phyloP scores from a whole-genome alignment of 2,797 vertebrate genomes.

The Pseudochirops corinnae region DNA sequence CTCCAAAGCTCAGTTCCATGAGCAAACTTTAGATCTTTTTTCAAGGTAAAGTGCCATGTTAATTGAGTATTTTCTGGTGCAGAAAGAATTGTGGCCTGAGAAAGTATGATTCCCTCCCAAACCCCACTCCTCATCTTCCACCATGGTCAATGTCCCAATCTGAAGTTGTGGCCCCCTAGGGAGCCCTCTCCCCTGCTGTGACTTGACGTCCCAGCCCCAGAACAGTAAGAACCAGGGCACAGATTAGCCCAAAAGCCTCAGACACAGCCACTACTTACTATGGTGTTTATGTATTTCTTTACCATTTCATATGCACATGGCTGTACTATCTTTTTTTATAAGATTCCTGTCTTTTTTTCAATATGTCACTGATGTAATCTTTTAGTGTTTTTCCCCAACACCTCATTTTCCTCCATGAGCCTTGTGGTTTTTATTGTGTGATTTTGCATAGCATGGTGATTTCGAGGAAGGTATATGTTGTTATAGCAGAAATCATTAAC shows the following conservation, averaged over 20 bases:
- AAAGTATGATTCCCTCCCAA: not conserved
- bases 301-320: not conserved
- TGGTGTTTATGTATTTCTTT: not conserved
- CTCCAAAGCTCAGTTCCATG: not conserved
- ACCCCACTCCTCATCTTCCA: not conserved
- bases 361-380: not conserved
- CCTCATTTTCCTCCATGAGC: not conserved
- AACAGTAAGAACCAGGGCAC: not conserved
- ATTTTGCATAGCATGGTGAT: not conserved
- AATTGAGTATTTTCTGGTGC: not conserved
- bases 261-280: not conserved
- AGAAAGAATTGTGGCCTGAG: not conserved
- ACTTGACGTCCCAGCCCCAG: not conserved
- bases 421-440: not conserved
- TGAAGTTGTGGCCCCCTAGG: not conserved
- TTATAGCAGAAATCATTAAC: not conserved
- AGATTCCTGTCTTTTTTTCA: not conserved
- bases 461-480: not conserved
- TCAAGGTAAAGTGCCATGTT: not conserved
- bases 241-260: not conserved
- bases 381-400: not conserved
- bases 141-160: not conserved
- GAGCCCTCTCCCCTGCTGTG: not conserved
- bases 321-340: not conserved
- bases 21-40: not conserved